These are phyloP conservation scores for Dryocosmus kuriphilus DNA, from an alignment of 2,888 invertebrate genomes.

Conservation along the genomic window DNA sequence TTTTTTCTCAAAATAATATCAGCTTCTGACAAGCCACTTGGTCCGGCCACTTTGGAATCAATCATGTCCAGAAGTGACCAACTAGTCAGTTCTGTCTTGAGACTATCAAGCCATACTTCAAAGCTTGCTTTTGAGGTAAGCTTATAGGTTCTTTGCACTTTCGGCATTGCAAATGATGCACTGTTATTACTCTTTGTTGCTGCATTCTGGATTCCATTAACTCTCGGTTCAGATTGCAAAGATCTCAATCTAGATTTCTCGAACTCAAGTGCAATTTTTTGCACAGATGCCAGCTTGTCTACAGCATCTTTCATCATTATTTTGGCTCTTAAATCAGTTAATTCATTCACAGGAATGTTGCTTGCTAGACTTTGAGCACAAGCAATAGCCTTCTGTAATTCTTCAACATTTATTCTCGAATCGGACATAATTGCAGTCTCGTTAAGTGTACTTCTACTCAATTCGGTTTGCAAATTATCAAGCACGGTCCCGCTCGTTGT, in stretches of 20 bases:
- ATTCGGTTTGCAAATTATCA: neutral
- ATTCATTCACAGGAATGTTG: neutral
- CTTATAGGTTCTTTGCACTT: no score
- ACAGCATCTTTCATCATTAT: slow-evolving; percentile 23
- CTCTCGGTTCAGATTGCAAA: neutral
- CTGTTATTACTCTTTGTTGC: neutral
- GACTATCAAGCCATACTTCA: slow-evolving; percentile 52
- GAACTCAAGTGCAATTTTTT: slow-evolving; percentile 24
- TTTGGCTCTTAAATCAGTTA: neutral
- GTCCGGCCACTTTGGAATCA: slow-evolving; percentile 43
- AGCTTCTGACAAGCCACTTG: slow-evolving; percentile 43
- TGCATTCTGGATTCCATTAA: slow-evolving; percentile 13
- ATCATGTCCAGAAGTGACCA: slow-evolving; percentile 48
- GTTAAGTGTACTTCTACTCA: neutral
- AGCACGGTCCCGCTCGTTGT: slow-evolving; percentile 15
- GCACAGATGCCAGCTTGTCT: slow-evolving; percentile 15
- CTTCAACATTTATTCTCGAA: neutral
- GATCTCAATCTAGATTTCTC: slow-evolving; percentile 33
- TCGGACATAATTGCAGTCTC: neutral
- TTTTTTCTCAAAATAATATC: slow-evolving; percentile 46
- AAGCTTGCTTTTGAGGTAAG: slow-evolving; percentile 50
- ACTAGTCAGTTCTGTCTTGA: slow-evolving; percentile 52
- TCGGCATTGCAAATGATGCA: neutral
- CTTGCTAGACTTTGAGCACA: slow-evolving; percentile 40
- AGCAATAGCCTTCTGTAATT: slow-evolving; percentile 28